Percentiles rank a stretch among this genome's conserved stretches.
Conservation (phyloP, 2,797 vertebrate species). For the Cebuella pygmaea region DNA sequence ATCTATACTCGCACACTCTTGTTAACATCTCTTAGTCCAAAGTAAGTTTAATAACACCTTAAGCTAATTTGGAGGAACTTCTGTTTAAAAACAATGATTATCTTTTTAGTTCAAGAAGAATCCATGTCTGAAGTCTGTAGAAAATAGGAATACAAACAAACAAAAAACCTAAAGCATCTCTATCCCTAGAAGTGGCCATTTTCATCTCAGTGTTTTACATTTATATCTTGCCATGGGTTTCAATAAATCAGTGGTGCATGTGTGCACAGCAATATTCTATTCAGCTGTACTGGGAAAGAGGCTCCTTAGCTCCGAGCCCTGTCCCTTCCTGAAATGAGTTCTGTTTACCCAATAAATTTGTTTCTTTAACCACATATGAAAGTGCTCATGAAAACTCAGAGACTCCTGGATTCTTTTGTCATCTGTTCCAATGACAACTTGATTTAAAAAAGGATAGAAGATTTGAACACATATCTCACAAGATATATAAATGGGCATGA, state of each 20-base stretch:
- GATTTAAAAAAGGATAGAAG: background rate
- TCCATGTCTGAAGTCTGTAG: background rate
- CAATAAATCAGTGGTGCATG: background rate
- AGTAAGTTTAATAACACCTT: background rate
- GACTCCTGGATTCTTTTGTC: background rate
- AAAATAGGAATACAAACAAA: background rate
- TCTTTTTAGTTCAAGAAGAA: background rate
- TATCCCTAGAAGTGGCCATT: background rate
- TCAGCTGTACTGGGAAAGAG: background rate
- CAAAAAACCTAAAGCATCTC: background rate
- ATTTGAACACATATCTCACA: background rate
- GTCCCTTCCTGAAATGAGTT: background rate
- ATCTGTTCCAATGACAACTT: slow-evolving; percentile 12
- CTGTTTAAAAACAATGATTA: background rate
- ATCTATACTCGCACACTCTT: background rate
- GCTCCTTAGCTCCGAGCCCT: background rate
- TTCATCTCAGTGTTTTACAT: background rate
- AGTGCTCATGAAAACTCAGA: background rate
- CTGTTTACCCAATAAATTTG: background rate
- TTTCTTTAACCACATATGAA: slow-evolving; percentile 28
- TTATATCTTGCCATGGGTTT: background rate
- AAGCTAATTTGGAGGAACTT: slow-evolving; percentile 13
- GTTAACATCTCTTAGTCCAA: background rate
- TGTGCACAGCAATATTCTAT: background rate
- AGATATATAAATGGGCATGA: background rate